These are phyloP conservation scores for Menidia beryllina DNA, from an alignment of 2,113 vertebrate genomes.

Conservation along the genomic window DNA sequence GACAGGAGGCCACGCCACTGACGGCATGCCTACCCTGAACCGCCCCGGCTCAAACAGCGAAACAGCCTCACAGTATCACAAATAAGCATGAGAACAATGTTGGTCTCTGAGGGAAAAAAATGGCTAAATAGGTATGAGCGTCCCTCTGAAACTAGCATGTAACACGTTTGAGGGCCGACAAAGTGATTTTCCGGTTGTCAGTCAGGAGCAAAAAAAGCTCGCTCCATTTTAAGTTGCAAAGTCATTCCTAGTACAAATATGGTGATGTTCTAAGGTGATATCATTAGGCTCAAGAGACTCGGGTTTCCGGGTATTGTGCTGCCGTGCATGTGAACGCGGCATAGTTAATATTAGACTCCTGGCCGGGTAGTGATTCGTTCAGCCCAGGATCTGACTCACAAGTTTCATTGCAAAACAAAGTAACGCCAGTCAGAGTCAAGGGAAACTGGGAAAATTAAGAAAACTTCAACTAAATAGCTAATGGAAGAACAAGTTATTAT, in stretches of 20 bases:
- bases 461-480: not conserved
- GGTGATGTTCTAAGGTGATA: conserved; percentile 44
- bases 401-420: conserved; percentile 60
- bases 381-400: conserved; percentile 68
- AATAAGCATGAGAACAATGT: not conserved
- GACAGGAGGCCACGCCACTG: conserved; percentile 54
- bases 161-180: no score
- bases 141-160: conserved; percentile 18
- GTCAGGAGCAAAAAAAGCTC: not conserved
- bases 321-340: conserved; percentile 50
- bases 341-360: conserved; percentile 34
- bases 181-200: conserved; percentile 17
- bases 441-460: not conserved
- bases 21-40: conserved; percentile 7
- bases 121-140: conserved; percentile 10
- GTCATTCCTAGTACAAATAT: conserved; percentile 33
- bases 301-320: conserved; percentile 69
- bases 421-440: conserved; percentile 15
- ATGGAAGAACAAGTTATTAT: not conserved
- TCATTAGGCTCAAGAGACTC: conserved; percentile 55
- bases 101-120: not conserved
- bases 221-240: conserved; percentile 4
- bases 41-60: not conserved
- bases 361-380: conserved; percentile 25
- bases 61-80: not conserved